A percentile compares a stretch with the other conserved stretches of the same genome.
Conservation (phyloP, 2,113 vertebrate genomes). For the Scatophagus argus region DNA sequence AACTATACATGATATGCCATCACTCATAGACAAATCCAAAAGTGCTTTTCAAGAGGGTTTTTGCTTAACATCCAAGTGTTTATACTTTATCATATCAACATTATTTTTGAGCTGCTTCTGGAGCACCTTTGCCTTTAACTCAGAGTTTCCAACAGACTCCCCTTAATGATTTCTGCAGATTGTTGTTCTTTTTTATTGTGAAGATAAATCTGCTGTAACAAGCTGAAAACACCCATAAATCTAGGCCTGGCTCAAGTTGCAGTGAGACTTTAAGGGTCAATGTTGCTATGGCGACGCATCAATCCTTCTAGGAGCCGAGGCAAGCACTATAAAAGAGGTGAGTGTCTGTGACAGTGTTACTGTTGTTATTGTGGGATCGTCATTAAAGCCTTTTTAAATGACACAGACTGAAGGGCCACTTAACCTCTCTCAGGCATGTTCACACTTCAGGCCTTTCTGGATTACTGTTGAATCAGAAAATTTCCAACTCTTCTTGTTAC, state of each 20-base stretch:
- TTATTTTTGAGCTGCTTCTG: slow-evolving; percentile 45
- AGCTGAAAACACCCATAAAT: slow-evolving; percentile 88
- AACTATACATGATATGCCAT: slow-evolving; percentile 12
- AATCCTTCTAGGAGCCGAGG: slow-evolving; percentile 68
- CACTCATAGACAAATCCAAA: slow-evolving; percentile 19
- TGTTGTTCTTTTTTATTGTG: slow-evolving; percentile 88
- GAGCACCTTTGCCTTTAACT: slow-evolving; percentile 57
- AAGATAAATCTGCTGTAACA: slow-evolving; percentile 89
- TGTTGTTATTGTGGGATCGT: slow-evolving; percentile 77
- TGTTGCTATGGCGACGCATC: slow-evolving; percentile 78
- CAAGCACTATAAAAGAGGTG: slow-evolving; percentile 72
- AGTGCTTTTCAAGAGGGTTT: background rate
- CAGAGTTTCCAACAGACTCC: slow-evolving; percentile 64
- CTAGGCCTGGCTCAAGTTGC: slow-evolving; percentile 77
- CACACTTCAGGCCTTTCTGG: background rate
- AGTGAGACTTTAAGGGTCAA: slow-evolving; percentile 79
- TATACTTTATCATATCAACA: slow-evolving; percentile 54
- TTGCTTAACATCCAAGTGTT: slow-evolving; percentile 29
- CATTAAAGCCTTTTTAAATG: slow-evolving; percentile 73
- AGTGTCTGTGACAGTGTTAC: slow-evolving; percentile 78
- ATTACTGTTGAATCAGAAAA: slow-evolving; percentile 29
- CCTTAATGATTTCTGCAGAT: slow-evolving; percentile 87
- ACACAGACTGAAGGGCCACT: slow-evolving; percentile 73
- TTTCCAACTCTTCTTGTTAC: slow-evolving; percentile 29
- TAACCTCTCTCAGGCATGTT: slow-evolving; percentile 69